Evolutionary conservation across 2,113 vertebrate genomes (phyloP).

Genomic region (Vireo altiloquus): DNA sequence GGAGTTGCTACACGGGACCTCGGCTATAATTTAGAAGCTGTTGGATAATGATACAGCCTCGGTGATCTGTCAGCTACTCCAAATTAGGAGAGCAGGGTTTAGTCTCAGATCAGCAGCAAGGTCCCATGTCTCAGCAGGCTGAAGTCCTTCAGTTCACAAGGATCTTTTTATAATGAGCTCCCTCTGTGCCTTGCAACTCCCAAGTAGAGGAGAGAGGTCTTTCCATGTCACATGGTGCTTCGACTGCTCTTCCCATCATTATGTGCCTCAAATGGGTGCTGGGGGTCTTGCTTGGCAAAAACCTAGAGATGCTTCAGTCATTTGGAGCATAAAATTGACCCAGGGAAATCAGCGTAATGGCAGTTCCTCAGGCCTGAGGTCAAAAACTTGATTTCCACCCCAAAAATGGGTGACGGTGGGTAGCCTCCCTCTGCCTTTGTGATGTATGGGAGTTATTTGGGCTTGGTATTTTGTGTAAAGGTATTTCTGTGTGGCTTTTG

Average conservation of each 20-base stretch:
- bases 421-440: neutral
- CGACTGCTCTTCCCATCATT: neutral
- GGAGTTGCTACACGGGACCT: constrained; percentile 6
- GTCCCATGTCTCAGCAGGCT: constrained; percentile 42
- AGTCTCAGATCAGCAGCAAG: constrained; percentile 31
- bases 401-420: neutral
- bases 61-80: constrained; percentile 34
- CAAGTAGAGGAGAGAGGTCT: neutral
- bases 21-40: constrained; percentile 46
- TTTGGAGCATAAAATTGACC: neutral
- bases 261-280: neutral
- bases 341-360: neutral
- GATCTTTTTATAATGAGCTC: constrained; percentile 56
- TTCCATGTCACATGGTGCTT: fast-evolving
- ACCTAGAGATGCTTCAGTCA: neutral
- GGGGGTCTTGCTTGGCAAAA: neutral
- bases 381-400: neutral
- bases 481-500: neutral
- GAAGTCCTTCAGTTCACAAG: constrained; percentile 38
- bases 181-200: neutral
- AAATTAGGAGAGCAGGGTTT: constrained; percentile 50
- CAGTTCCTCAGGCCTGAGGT: neutral
- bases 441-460: neutral
- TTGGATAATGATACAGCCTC: constrained; percentile 44
- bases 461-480: neutral